A percentile compares a stretch with the other conserved stretches of the same genome.
These are phyloP conservation scores for Excalfactoria chinensis DNA, from an alignment of 2,113 vertebrate species.

Conservation along the genomic window DNA sequence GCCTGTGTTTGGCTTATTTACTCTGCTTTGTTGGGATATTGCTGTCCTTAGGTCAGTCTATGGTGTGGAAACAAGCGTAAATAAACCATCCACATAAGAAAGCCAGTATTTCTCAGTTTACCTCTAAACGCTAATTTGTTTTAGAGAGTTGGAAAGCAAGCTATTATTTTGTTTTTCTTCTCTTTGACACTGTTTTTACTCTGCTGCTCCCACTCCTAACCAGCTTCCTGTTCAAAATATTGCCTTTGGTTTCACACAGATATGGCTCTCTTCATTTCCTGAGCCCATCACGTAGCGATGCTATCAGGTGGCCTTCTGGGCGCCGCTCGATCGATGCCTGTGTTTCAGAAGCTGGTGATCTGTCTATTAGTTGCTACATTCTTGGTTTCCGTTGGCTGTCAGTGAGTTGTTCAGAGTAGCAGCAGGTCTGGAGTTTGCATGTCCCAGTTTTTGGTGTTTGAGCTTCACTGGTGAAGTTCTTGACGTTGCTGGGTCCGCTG, in stretches of 20 bases:
- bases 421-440: background rate
- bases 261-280: background rate
- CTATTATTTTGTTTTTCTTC: background rate
- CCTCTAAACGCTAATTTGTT: background rate
- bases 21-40: background rate
- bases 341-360: background rate
- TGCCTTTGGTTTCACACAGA: background rate
- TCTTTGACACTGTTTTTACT: background rate
- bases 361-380: background rate
- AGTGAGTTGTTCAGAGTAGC: background rate
- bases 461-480: background rate
- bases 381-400: background rate
- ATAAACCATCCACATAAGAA: background rate
- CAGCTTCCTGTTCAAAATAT: background rate
- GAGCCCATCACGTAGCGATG: background rate
- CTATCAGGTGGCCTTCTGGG: background rate
- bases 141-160: background rate
- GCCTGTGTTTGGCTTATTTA: background rate
- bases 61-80: background rate
- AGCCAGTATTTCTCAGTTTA: background rate
- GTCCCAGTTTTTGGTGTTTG: background rate
- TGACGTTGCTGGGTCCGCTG: background rate
- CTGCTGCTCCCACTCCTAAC: background rate
- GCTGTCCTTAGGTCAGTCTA: background rate
- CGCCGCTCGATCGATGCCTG: background rate